Base-by-base conservation (phyloP, 30 jellyfish, hydroid and myxozoan species). In the Turritopsis dohrnii region DNA sequence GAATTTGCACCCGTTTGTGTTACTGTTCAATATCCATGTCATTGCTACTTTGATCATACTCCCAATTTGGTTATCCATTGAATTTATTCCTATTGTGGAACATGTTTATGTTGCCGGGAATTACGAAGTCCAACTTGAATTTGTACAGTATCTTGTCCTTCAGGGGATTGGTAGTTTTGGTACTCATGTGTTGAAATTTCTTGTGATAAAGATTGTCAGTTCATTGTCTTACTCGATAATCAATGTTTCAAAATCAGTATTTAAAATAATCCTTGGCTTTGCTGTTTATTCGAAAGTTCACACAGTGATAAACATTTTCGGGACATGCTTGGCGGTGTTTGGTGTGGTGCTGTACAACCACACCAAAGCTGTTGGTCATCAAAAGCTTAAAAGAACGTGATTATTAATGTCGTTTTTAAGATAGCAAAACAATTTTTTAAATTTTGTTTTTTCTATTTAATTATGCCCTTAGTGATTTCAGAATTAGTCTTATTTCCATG, bases 341-440 rank as follows among this genome's bases (percentile, higher is more conserved):
- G 98, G 98, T 22, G 98, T 92, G 27, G 71, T 92, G 54, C 84
- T 92, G 5, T 92, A 92, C 87, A 92, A 85, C 89, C 84, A 80
- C 16, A 80, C 30, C 20, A 80, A 41, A 65, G 69, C 76, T 52
- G 76, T 21, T 21, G 31, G 0, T n/a, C 28, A 69, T 65, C 13
- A 26, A 22, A 41, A 41, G 13, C 60, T 13, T 5, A 41, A 41
- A 41, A 13, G 60, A 41, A 41, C n/a, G n/a, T n/a, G n/a, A n/a
- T n/a, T n/a, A 41, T 41, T 41, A 41, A 41, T 5, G 13, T 41
- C 13, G 60, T 3, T 41, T 41, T 41, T 41, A 3, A n/a, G n/a
- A n/a, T n/a, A n/a, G n/a, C n/a, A n/a, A n/a, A n/a, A n/a, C n/a
- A n/a, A n/a, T n/a, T n/a, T n/a, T n/a, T n/a, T n/a, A n/a, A n/a